Percentiles rank a stretch among this genome's conserved stretches.
Conservation (phyloP, 2,888 invertebrate species). For the Spisula solida region DNA sequence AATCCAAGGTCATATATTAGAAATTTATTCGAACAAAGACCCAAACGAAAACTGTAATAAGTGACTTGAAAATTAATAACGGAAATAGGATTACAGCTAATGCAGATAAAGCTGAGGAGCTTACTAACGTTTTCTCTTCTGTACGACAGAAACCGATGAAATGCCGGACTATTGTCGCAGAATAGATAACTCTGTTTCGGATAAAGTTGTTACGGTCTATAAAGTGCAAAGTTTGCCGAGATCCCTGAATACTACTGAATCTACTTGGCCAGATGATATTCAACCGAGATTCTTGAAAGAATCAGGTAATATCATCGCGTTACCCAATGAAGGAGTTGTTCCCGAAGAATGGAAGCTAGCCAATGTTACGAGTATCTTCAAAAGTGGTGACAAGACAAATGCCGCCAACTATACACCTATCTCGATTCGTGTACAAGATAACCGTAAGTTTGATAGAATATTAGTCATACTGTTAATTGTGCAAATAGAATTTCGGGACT, state of each 20-base stretch:
- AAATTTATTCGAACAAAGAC: too few relatives aligned
- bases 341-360: slow-evolving; percentile 45
- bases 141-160: too few relatives aligned
- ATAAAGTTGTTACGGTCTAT: neutral
- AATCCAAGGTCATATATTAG: too few relatives aligned
- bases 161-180: too few relatives aligned
- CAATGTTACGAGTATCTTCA: slow-evolving; percentile 40
- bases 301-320: neutral
- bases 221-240: too few relatives aligned
- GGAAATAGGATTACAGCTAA: too few relatives aligned
- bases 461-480: slow-evolving; percentile 31
- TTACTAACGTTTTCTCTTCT: too few relatives aligned
- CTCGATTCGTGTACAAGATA: slow-evolving; percentile 26
- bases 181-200: neutral
- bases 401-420: slow-evolving; percentile 51
- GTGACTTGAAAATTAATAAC: too few relatives aligned
- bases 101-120: too few relatives aligned
- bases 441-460: slow-evolving; percentile 45
- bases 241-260: too few relatives aligned
- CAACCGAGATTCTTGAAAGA: slow-evolving; percentile 28
- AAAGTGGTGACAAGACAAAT: slow-evolving; percentile 25
- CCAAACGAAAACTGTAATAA: too few relatives aligned
- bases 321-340: slow-evolving; percentile 21
- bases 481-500: slow-evolving; percentile 45
- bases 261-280: too few relatives aligned